Evolutionary conservation across 1,140 invertebrate species (phyloP).

Genomic region (Anagrus nilaparvatae): DNA sequence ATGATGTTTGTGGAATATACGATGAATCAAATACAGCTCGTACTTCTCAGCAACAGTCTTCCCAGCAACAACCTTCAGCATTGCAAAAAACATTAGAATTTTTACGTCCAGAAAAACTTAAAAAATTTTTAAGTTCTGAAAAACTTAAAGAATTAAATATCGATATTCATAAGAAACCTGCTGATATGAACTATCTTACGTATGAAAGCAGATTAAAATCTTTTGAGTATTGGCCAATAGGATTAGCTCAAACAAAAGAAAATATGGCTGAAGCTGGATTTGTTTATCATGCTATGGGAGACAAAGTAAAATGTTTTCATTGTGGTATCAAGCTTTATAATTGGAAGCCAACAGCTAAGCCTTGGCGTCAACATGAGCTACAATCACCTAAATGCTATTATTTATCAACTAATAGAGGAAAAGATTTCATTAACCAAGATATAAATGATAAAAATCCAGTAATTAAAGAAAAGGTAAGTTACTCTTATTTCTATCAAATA

Average conservation of each 20-base stretch:
- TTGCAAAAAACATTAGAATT: background rate
- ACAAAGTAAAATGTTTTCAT: too few species aligned
- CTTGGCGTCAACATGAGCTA: too few species aligned
- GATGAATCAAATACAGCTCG: background rate
- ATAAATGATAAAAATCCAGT: too few species aligned
- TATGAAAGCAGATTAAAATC: slow-evolving; percentile 50
- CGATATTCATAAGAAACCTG: slow-evolving; percentile 46
- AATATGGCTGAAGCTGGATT: slow-evolving; percentile 72
- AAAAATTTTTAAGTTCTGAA: too few species aligned
- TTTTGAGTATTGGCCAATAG: slow-evolving; percentile 58
- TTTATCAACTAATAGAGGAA: too few species aligned
- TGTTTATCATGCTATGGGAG: slow-evolving; percentile 66
- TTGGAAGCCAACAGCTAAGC: too few species aligned
- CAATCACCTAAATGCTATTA: too few species aligned
- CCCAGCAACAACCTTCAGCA: background rate
- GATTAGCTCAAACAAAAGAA: slow-evolving; percentile 55
- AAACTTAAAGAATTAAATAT: slow-evolving; percentile 24
- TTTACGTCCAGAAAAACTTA: too few species aligned
- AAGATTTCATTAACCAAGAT: too few species aligned
- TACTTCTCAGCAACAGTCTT: background rate
- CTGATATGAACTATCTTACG: slow-evolving; percentile 46
- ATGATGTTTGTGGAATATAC: slow-evolving; percentile 28
- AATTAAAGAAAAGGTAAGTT: too few species aligned
- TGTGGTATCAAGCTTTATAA: too few species aligned
- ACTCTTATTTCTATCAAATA: too few species aligned